Evolutionary conservation across 2,113 vertebrate genomes (phyloP).

Genomic region (Ictidomys tridecemlineatus): DNA sequence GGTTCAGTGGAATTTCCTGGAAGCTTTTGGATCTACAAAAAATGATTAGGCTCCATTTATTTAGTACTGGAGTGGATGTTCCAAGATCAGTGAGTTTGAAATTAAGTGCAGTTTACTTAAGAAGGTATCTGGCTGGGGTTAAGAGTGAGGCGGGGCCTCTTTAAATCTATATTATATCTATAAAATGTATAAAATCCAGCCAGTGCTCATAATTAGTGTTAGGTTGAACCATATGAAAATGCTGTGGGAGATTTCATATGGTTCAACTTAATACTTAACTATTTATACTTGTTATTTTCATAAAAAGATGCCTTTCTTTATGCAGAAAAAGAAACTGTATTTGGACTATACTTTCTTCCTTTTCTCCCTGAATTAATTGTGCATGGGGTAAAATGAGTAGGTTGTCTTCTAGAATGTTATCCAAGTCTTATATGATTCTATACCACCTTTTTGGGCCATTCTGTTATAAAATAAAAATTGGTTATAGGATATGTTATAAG

Average conservation of each 20-base stretch:
- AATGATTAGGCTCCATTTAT: neutral
- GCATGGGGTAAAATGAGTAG: neutral
- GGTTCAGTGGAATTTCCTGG: neutral
- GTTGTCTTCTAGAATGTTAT: neutral
- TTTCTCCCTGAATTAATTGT: neutral
- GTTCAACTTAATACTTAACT: slow-evolving; percentile 65
- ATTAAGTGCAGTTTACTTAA: slow-evolving; percentile 62
- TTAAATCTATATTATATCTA: slow-evolving; percentile 55
- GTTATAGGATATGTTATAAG: neutral
- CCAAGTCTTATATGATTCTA: neutral
- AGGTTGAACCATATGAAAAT: slow-evolving; percentile 56
- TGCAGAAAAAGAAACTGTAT: slow-evolving; percentile 2
- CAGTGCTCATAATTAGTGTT: slow-evolving; percentile 67
- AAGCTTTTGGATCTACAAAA: slow-evolving; percentile 53
- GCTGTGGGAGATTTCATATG: slow-evolving; percentile 44
- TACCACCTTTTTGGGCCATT: neutral
- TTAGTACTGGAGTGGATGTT: neutral
- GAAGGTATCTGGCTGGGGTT: slow-evolving; percentile 55
- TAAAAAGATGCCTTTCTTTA: slow-evolving; percentile 37
- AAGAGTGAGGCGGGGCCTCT: slow-evolving; percentile 30
- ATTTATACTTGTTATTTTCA: slow-evolving; percentile 58
- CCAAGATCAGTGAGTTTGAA: slow-evolving; percentile 51
- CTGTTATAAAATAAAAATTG: neutral
- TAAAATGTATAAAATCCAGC: slow-evolving; percentile 58
- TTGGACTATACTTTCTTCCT: neutral